Conservation (phyloP, 1,140 invertebrate species). For the Cyrtorhinus lividipennis region DNA sequence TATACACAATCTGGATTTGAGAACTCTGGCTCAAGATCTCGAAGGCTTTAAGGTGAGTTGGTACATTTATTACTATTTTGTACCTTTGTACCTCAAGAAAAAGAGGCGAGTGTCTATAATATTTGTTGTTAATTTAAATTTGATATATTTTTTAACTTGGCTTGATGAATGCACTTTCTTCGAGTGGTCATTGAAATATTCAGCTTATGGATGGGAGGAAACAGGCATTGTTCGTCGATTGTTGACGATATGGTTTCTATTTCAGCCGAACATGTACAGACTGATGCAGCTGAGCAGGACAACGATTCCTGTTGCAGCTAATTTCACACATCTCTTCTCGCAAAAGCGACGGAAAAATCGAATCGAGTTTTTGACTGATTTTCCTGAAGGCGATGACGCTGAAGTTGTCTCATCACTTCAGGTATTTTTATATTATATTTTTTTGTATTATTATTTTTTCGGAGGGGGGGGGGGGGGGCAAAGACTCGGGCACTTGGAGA, state of each 20-base stretch:
- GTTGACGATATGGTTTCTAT: no score
- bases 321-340: conserved; percentile 67
- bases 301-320: conserved; percentile 58
- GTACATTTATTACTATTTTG: no score
- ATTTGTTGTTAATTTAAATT: no score
- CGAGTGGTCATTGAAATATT: no score
- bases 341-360: conserved; percentile 57
- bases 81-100: no score
- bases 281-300: conserved; percentile 74
- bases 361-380: conserved; percentile 80
- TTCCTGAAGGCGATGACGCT: conserved; percentile 68
- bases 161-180: no score
- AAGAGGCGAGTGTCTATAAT: no score
- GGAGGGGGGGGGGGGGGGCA: not conserved
- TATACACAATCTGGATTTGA: conserved; percentile 74
- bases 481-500: not conserved
- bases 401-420: conserved; percentile 79
- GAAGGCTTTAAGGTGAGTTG: conserved; percentile 65
- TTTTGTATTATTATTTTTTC: conserved; percentile 11
- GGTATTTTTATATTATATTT: no score
- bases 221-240: no score
- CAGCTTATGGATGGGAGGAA: no score
- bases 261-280: conserved; percentile 72
- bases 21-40: conserved; percentile 61
- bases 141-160: no score